Evolutionary conservation across 2,113 vertebrate species (phyloP), one percentile per base, ranked within the genome.

Genomic region (human): DNA sequence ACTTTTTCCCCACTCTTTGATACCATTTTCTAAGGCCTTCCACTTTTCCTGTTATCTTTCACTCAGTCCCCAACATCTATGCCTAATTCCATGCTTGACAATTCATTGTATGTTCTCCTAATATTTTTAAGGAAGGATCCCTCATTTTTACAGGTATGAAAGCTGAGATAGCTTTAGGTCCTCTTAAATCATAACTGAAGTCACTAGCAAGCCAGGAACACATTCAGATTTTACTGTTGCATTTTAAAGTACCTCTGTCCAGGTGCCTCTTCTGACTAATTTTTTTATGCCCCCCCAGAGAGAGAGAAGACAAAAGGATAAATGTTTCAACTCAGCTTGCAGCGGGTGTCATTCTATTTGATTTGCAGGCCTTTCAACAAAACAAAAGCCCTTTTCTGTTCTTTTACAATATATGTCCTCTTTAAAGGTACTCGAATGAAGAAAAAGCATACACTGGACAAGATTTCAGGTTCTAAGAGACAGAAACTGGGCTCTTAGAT

Each of bases 331-430:
- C 66, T 48, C 23, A 81, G 92, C 40, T 90, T 50, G 94, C 75
- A 85, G 83, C 89, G 90, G 89, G 79, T 96, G 90, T 94, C 90
- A 57, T 87, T 96, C 48, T 96, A 1, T 94, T 97, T 90, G 95
- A 92, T 92, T 92, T 90, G 52, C 45, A 90, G 76, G 72, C 8
- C 87, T 93, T 96, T 96, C 96, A 96, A 52, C 40, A 73, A 91
- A 96, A 96, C 95, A 95, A 95, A 97, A 96, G 92, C 64, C 57
- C 96, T 96, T 92, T 96, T 97, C 82, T 96, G 50, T 83, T 88
- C 89, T 75, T 81, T 81, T 75, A 93, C 59, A 94, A 48, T 91
- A 68, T 86, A 87, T 92, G 30, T 27, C 70, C 76, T 93, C 89
- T 95, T 93, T 80, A 83, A 92, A 94, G 83, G 76, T 86, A 72